phyloP scores from a whole-genome alignment of 2,888 invertebrate species.

The Dicyrtoma fusca region DNA sequence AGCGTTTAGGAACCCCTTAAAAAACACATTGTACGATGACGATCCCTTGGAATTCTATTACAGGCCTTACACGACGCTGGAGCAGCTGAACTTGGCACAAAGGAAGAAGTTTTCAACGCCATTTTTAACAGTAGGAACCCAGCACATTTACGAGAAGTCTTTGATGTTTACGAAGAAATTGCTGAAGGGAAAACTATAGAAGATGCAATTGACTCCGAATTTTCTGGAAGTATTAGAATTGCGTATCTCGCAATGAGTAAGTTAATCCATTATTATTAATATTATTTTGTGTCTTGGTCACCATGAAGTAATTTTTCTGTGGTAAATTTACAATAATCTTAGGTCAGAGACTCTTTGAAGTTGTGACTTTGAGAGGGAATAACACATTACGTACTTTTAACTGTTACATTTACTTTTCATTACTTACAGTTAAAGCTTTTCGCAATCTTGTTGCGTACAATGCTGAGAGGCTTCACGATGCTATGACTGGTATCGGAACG shows the following conservation, averaged over 20 bases:
- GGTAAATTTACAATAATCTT: no score
- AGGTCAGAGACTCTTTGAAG: no score
- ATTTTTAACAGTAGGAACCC: constrained; percentile 60
- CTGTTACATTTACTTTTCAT: background rate
- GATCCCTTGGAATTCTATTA: constrained; percentile 34
- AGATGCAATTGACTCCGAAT: constrained; percentile 58
- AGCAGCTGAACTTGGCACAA: constrained; percentile 60
- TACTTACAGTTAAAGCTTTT: constrained; percentile 59
- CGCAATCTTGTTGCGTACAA: constrained; percentile 59
- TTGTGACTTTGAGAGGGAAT: no score
- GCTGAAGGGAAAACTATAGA: constrained; percentile 58
- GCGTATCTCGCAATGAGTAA: constrained; percentile 60
- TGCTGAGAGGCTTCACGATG: constrained; percentile 60
- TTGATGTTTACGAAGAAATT: constrained; percentile 60
- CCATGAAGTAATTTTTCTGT: no score
- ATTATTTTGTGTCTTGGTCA: no score
- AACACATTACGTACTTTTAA: background rate
- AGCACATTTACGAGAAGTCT: constrained; percentile 60
- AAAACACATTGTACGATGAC: background rate
- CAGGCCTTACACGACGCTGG: constrained; percentile 61
- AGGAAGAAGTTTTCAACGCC: constrained; percentile 59
- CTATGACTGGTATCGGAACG: constrained; percentile 60
- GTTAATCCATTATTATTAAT: no score
- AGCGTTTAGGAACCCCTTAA: no score
- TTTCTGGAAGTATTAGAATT: constrained; percentile 59